Evolutionary conservation across 2,113 vertebrate genomes (phyloP), one percentile per base, ranked within the genome.

Genomic region (Emydura subglobosa): DNA sequence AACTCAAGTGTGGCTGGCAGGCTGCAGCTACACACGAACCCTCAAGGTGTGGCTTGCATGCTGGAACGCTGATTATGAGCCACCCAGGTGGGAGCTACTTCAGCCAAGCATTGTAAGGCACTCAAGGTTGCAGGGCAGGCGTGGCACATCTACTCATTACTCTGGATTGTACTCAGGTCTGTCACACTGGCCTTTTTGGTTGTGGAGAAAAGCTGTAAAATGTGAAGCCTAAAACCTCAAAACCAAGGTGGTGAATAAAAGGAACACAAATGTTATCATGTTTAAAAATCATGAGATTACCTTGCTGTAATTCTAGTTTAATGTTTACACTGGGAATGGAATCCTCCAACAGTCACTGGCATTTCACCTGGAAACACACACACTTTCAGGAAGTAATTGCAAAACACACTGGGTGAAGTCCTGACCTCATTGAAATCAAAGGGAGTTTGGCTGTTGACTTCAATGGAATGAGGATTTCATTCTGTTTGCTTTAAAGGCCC

Each of bases 221-320:
- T 50, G 61, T 76, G 72, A 82, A 87, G 51, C 61, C 54, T 42
- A 65, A 87, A 61, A 86, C 74, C 42, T 0, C 0, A 90, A 90
- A 88, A 82, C 25, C 84, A 87, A 81, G 39, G 27, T 86, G 55
- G 83, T 90, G 91, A 92, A 87, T 87, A 96, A 25, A 49, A 84
- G 29, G 55, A 93, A 19, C 49, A 86, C 89, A 93, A 22, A 22
- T 93, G 21, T 74, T n/a, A 10, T 7, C 4, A 84, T 78, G 6
- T 90, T 97, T 94, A 88, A 90, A 93, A 78, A 72, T 86, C 61
- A 34, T 76, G 55, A 92, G 51, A 55, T 61, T 87, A 87, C n/a
- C 90, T 82, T 78, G 57, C 34, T 53, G 7, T 89, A 79, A 61
- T 90, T 95, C 82, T 79, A 1, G 25, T 83, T 85, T 10, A 61